Conservation (phyloP, 2,797 vertebrate genomes). For the Danionella dracula region DNA sequence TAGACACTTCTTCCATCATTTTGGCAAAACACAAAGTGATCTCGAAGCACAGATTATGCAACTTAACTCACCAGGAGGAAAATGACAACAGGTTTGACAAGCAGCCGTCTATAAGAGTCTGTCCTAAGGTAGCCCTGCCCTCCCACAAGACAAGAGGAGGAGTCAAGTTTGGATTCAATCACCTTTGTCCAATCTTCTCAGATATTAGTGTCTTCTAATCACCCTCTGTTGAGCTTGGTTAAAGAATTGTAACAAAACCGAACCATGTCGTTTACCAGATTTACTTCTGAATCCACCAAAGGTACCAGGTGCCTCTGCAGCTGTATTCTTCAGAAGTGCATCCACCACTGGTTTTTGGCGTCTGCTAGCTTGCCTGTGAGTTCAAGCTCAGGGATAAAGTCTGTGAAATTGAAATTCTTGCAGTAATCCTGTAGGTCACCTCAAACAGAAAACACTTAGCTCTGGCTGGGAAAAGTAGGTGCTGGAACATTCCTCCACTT, state of each 20-base stretch:
- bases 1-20: conserved; percentile 91
- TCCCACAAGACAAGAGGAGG: not conserved
- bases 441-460: conserved; percentile 3
- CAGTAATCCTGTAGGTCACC: conserved; percentile 6
- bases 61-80: not conserved
- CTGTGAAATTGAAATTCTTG: conserved; percentile 27
- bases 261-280: not conserved
- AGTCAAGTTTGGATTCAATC: not conserved
- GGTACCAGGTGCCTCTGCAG: not conserved
- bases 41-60: not conserved
- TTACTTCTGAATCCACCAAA: not conserved
- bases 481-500: conserved; percentile 27
- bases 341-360: not conserved
- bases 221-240: not conserved
- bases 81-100: conserved; percentile 25
- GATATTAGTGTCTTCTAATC: not conserved
- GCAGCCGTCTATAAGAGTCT: not conserved
- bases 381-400: conserved; percentile 4
- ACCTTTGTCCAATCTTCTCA: conserved; percentile 16
- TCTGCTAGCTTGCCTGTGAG: not conserved
- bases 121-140: not conserved
- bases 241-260: not conserved
- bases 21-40: conserved; percentile 37
- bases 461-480: conserved; percentile 11
- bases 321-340: not conserved